Evolutionary conservation across 2,797 vertebrate genomes (phyloP), one percentile per base, ranked within the genome.

Genomic region (Astyanax mexicanus): DNA sequence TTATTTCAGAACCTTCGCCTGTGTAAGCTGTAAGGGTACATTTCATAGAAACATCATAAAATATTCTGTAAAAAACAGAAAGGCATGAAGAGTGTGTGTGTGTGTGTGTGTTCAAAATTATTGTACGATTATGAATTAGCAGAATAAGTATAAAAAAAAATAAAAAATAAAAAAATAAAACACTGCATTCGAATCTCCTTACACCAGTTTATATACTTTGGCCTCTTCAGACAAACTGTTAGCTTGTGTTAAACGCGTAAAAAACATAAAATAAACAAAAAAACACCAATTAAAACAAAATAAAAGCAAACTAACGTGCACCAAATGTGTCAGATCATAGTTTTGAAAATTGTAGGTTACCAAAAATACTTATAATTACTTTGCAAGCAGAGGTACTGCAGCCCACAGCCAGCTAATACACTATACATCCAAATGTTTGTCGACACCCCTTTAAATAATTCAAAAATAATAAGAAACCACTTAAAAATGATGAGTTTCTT

Each of bases 41-140:
- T 94, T 94, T 94, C 93, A 94, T 92, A 93, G 93, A 94, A 94
- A 94, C 93, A 92, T 91, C 92, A 92, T 91, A 88, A 88, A 91
- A 91, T 84, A 92, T 90, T 93, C 91, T 93, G 92, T 89, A 92
- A 91, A 93, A 29, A 93, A 92, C 92, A 90, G 87, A 90, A 91
- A 93, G 90, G 90, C 88, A 89, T 91, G 89, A 90, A 88, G 86
- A 90, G 87, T 86, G 35, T 12, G 69, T 65, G 70, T 70, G 69
- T 21, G 27, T 49, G 55, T 32, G 86, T 86, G 83, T 78, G 80
- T 76, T 81, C 86, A 88, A 85, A 81, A 78, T 32, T 32, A 32
- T 32, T 32, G 29, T 32, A 32, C 32, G 29, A 32, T 32, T 32
- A 32, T 2, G 29, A 32, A 32, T 32, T 29, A 32, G 29, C 2